Evolutionary conservation across 2,888 invertebrate genomes (phyloP).

Genomic region (Epinotia bilunana): DNA sequence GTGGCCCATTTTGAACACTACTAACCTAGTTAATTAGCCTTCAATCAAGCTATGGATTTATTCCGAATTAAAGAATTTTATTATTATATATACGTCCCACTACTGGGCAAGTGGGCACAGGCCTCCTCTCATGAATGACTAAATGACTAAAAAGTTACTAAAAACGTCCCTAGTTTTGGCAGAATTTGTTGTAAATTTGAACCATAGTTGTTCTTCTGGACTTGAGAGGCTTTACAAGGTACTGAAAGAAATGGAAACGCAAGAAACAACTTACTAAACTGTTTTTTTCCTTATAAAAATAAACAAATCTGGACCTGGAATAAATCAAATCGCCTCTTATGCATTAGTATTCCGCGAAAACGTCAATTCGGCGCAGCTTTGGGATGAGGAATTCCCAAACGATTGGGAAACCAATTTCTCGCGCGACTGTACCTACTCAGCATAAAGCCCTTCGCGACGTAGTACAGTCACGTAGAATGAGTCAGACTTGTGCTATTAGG

Average conservation of each 20-base stretch:
- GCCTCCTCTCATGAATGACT: too few relatives aligned
- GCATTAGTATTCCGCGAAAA: conserved; percentile 63
- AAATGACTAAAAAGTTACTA: too few relatives aligned
- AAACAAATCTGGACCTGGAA: conserved; percentile 29
- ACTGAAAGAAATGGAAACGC: not conserved
- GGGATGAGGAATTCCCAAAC: conserved; percentile 50
- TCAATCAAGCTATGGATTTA: too few relatives aligned
- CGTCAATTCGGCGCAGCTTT: conserved; percentile 58
- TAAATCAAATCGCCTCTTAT: conserved; percentile 32
- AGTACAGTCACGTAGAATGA: conserved; percentile 75
- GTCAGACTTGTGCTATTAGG: conserved; percentile 52
- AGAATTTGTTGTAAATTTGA: too few relatives aligned
- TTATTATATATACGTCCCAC: too few relatives aligned
- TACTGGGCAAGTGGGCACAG: too few relatives aligned
- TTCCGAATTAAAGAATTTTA: too few relatives aligned
- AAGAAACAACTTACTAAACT: not conserved
- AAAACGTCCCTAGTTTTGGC: too few relatives aligned
- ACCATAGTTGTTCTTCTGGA: too few relatives aligned
- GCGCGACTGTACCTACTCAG: conserved; percentile 65
- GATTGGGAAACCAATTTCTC: conserved; percentile 60
- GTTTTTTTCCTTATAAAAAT: conserved; percentile 10
- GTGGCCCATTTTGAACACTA: too few relatives aligned
- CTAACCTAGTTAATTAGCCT: too few relatives aligned
- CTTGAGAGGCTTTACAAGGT: too few relatives aligned
- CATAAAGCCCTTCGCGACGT: conserved; percentile 57